Conservation (phyloP, 2,113 vertebrate genomes). For the Amia ocellicauda region DNA sequence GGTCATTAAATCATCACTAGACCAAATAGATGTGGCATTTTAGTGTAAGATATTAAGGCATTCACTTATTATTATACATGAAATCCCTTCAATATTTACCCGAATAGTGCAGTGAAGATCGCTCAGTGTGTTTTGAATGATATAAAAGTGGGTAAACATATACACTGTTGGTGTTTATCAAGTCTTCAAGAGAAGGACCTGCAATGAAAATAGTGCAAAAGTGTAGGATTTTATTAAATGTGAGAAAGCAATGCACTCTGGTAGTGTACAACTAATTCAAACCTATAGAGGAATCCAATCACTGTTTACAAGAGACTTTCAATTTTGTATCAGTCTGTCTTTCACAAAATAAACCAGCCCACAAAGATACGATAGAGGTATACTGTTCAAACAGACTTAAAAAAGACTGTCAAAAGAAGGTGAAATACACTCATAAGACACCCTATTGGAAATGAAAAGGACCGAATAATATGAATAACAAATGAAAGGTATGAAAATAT, state of each 20-base stretch:
- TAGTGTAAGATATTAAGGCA: too few species aligned
- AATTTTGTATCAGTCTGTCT: conserved; percentile 51
- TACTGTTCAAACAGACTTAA: conserved; percentile 14
- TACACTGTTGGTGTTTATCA: too few species aligned
- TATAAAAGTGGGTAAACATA: too few species aligned
- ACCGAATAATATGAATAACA: conserved; percentile 37
- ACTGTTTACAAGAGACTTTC: conserved; percentile 33
- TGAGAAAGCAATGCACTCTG: conserved; percentile 27
- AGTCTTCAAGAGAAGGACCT: too few species aligned
- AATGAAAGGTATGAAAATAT: conserved; percentile 37
- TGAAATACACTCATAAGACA: conserved; percentile 38
- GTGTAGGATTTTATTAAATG: conserved; percentile 5
- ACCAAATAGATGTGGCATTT: too few species aligned
- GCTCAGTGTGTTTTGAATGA: too few species aligned
- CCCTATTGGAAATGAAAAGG: conserved; percentile 35
- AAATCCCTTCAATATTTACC: too few species aligned
- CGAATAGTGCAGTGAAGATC: too few species aligned
- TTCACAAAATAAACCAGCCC: conserved; percentile 40
- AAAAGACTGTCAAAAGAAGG: conserved; percentile 43
- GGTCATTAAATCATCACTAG: too few species aligned
- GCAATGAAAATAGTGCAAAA: too few species aligned
- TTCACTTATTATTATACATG: too few species aligned
- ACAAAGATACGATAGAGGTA: conserved; percentile 40
- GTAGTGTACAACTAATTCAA: conserved; percentile 28
- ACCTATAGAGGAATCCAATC: conserved; percentile 24